These are phyloP conservation scores for Scaptomyza graminum DNA, from an alignment of 1,140 invertebrate genomes.

Conservation along the genomic window DNA sequence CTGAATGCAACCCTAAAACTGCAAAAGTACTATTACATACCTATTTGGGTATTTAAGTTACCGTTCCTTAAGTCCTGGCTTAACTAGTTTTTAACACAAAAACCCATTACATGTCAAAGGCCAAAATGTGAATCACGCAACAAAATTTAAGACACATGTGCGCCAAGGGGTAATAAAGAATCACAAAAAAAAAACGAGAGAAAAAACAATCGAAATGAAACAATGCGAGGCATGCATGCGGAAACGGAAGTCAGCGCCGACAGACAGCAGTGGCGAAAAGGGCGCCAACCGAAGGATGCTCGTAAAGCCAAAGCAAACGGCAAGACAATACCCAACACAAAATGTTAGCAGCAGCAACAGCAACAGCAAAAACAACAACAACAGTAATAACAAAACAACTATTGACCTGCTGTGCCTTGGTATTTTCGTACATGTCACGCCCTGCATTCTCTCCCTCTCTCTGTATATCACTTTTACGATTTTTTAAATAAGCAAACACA, in stretches of 20 bases:
- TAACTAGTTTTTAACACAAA: conserved; percentile 61
- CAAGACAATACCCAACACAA: conserved; percentile 37
- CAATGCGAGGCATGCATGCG: conserved; percentile 69
- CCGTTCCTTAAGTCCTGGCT: not conserved
- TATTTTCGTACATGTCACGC: conserved; percentile 21
- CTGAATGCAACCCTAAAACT: too few species aligned
- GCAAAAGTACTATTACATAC: too few species aligned
- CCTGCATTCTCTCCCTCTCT: not conserved
- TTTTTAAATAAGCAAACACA: conserved; percentile 54
- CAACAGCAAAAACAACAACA: not conserved
- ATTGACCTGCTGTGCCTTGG: conserved; percentile 26
- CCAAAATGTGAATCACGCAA: conserved; percentile 31
- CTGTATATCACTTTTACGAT: conserved; percentile 37
- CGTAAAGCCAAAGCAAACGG: conserved; percentile 37
- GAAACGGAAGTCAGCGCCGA: conserved; percentile 73
- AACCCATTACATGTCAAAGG: conserved; percentile 53
- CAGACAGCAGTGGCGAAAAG: conserved; percentile 64
- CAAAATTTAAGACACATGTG: conserved; percentile 49
- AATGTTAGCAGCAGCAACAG: conserved; percentile 17
- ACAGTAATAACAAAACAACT: conserved; percentile 17
- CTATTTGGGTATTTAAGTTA: not conserved
- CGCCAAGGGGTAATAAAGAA: conserved; percentile 58
- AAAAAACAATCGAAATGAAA: conserved; percentile 37
- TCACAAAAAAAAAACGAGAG: conserved; percentile 1
- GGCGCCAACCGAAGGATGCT: conserved; percentile 52